Base-by-base conservation (phyloP, 2,888 invertebrate genomes). In the Leptinotarsa tumamoca region DNA sequence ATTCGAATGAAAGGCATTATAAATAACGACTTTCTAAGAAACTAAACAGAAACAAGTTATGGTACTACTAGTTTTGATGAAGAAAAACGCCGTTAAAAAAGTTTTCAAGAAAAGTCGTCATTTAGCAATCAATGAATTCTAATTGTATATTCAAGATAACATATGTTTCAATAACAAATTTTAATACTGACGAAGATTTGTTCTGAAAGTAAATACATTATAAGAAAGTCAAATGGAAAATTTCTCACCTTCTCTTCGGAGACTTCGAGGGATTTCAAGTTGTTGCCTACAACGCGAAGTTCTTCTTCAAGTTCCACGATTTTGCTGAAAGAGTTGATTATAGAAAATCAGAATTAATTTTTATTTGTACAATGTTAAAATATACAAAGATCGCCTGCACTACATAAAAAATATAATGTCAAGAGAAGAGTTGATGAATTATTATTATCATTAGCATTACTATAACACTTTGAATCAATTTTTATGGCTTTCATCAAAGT, bases 241-340 rank as follows among this genome's bases (percentile, higher is more conserved):
- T 50, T 68, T 50, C 90, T 90, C 94, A 98, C 98, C 96, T 98
- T 99, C 92, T 98, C 98, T 92, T 99, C 98, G 87, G 97, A 98
- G 89, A 99, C 98, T 93, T 99, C 99, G 89, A 99, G 95, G 89
- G 99, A 99, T 92, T 99, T 99, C 92, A 99, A 93, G 94, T 99
- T 99, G 95, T 99, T 99, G 89, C 99, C 99, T 90, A 99, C 99
- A 88, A 99, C 99, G 90, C 98, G 97, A 90, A 99, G 94, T 91
- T 99, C 99, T 90, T 99, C 99, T 91, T 99, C 99, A 92, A 99
- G 95, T 92, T 99, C 99, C 90, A 98, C 97, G 92, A 99, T 99
- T 95, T 99, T 99, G 91, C 96, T 96, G 92, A 85, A 88, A 87
- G 83, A 80, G 51, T 43, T 49, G 51, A 33, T 61, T n/a, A 21